Evolutionary conservation across 2,113 vertebrate genomes (phyloP).

Genomic region (Platycercus adscitus): DNA sequence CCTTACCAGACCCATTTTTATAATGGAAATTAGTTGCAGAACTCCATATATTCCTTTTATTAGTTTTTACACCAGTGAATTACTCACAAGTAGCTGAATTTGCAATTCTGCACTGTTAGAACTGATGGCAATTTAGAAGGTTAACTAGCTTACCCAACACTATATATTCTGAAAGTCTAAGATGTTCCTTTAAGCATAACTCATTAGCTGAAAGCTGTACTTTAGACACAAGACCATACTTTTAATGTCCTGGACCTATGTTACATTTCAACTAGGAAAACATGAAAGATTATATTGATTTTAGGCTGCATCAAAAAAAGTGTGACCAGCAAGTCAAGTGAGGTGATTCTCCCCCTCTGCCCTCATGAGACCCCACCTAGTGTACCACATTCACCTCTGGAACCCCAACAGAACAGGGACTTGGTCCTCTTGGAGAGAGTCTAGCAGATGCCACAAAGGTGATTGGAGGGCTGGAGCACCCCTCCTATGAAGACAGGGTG

Average conservation of each 20-base stretch:
- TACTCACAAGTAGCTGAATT: background rate
- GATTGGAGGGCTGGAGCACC: background rate
- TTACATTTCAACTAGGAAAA: background rate
- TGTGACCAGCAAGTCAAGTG: background rate
- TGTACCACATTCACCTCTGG: background rate
- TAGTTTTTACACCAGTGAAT: background rate
- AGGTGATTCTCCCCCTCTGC: background rate
- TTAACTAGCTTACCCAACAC: background rate
- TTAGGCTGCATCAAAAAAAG: background rate
- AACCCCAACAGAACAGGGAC: background rate
- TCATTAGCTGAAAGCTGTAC: background rate
- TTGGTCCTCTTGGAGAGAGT: background rate
- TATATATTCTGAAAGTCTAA: background rate
- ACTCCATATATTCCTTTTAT: background rate
- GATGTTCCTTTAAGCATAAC: background rate
- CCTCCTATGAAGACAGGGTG: background rate
- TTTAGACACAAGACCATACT: background rate
- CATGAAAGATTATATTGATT: background rate
- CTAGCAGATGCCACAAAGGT: background rate
- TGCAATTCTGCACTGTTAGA: background rate
- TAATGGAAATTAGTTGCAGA: background rate
- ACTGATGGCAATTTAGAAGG: background rate
- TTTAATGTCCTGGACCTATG: background rate
- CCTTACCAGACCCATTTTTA: background rate
- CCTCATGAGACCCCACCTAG: background rate